Evolutionary conservation across 2,113 vertebrate genomes (phyloP), one percentile per base, ranked within the genome.

Genomic region (Solea solea): DNA sequence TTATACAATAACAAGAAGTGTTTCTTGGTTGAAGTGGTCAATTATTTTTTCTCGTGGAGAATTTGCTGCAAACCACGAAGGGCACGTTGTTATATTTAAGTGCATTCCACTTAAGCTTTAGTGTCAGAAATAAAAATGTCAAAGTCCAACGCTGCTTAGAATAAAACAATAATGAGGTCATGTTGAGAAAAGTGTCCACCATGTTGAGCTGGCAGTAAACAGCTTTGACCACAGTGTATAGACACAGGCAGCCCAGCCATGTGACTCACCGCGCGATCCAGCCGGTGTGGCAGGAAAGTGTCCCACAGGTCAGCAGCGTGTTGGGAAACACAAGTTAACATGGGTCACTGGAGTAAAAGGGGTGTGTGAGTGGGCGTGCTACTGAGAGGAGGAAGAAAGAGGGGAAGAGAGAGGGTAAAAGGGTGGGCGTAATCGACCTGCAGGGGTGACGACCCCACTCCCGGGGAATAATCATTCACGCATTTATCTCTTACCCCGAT

Each of bases 401-500:
- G 50, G 13, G 14, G 34, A 16, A 42, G 25, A 42, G 46, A 55
- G 27, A 55, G 46, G 46, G 68, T 13, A 45, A 73, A 51, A 79
- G 71, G 67, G 64, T 7, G 6, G 41, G 64, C 25, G 51, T 45
- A 72, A 76, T 76, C 52, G 72, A 81, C 83, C 70, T 75, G 71
- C 4, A 39, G 84, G 86, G 87, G 74, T 58, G 52, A 34, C 53
- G 81, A 90, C 90, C 89, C 80, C 89, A 86, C 86, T 91, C 84
- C 72, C 69, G 5, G 46, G 74, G 78, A 90, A 90, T 82, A 88
- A 88, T 88, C 72, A 55, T 91, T 92, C 82, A 88, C 90, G 92
- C 87, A 64, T 93, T 89, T 85, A 91, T 89, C 91, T 92, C 87
- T 87, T 86, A 86, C 85, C 88, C 76, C 49, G 49, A 21, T 64